Evolutionary conservation across 2,797 vertebrate genomes (phyloP).

Genomic region (Enteromius thamalakanensis): DNA sequence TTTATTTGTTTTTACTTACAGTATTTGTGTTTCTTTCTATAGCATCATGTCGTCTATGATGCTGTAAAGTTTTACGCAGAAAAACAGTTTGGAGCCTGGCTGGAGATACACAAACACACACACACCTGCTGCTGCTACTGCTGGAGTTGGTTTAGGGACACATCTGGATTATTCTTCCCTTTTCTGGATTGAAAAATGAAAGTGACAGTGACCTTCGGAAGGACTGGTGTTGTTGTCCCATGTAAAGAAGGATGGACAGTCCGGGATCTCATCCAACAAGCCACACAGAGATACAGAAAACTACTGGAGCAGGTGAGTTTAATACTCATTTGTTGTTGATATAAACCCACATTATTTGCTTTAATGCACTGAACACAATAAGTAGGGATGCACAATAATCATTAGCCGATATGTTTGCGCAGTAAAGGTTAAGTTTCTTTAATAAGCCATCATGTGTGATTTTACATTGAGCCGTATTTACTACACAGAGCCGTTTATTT

Average conservation of each 20-base stretch:
- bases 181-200: slow-evolving; percentile 82
- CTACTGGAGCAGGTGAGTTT: slow-evolving; percentile 87
- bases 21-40: slow-evolving; percentile 1
- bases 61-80: neutral
- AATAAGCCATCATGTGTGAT: too few species aligned
- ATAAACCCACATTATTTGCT: neutral
- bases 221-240: slow-evolving; percentile 92
- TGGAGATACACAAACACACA: neutral
- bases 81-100: neutral
- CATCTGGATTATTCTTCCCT: neutral
- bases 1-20: slow-evolving; percentile 1
- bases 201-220: slow-evolving; percentile 92
- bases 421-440: too few species aligned
- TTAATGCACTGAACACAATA: neutral
- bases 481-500: too few species aligned
- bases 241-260: slow-evolving; percentile 92
- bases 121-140: slow-evolving; percentile 6
- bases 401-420: too few species aligned
- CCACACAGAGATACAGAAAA: slow-evolving; percentile 91
- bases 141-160: slow-evolving; percentile 17
- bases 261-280: slow-evolving; percentile 91
- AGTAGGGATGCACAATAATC: too few species aligned
- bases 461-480: too few species aligned
- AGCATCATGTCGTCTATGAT: neutral
- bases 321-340: neutral